Evolutionary conservation across 2,113 vertebrate genomes (phyloP), one percentile per base, ranked within the genome.

Genomic region (Myocastor coypus): DNA sequence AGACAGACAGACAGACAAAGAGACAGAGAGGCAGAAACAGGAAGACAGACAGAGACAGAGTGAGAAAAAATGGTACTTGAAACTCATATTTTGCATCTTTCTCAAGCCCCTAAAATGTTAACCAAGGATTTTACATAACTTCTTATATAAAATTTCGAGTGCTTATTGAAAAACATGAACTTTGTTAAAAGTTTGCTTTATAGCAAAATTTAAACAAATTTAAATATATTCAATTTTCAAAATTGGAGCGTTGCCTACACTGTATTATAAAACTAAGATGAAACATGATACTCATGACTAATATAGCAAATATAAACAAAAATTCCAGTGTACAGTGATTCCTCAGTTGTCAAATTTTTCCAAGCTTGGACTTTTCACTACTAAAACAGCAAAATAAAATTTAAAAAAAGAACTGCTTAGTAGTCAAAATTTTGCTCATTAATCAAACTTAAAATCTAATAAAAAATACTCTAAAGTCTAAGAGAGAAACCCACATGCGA

Each of bases 51-150:
- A 42, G 9, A 37, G 68, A n/a, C 2, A 71, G 16, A 69, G 34
- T 28, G 24, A 77, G 4, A 52, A 32, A 19, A 5, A 52, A 64
- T 66, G 87, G 89, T 75, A 20, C 71, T 82, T 89, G 37, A 55
- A 40, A 95, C 85, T 82, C 64, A 40, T 52, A 85, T 91, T 96
- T 95, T 94, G 69, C 63, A 63, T 94, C 32, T 86, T 89, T 94
- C 64, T 91, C 83, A 73, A 42, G 61, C 19, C 40, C 71, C 16
- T 96, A 57, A 85, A 89, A 90, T 94, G 32, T 64, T 46, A n/a
- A n/a, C n/a, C n/a, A 86, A 88, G 64, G 61, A 94, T 95, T 97
- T 97, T 94, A 96, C 32, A 93, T 97, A 97, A 96, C 40, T 46
- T 34, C 90, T 97, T 92, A 86, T 68, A 83, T 95, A 94, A 97